Conservation (phyloP, 2,888 invertebrate species). For the Parnassius apollo region DNA sequence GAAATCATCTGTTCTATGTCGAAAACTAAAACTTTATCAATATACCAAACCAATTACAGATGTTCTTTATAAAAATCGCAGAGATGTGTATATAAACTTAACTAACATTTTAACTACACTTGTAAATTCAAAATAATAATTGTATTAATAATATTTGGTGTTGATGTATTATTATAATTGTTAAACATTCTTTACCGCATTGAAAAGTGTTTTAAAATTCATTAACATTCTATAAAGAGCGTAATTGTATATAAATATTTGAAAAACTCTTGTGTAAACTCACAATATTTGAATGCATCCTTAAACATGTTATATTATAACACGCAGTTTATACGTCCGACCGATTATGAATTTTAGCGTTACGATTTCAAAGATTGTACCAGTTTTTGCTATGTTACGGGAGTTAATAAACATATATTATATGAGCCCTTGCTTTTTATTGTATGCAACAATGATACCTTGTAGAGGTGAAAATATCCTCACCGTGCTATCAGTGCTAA, state of each 20-base stretch:
- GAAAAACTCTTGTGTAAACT: too few species aligned
- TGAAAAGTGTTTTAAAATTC: not conserved
- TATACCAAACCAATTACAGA: constrained; percentile 2
- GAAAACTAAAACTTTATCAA: constrained; percentile 6
- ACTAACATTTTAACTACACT: not conserved
- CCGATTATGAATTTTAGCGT: constrained; percentile 24
- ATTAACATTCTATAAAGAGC: too few species aligned
- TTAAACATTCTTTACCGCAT: not conserved
- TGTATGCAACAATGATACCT: constrained; percentile 9
- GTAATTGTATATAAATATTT: too few species aligned
- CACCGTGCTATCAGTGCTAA: too few species aligned
- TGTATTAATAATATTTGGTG: constrained; percentile 1
- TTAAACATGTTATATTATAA: not conserved
- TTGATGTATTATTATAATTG: not conserved
- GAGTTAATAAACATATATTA: constrained; percentile 43
- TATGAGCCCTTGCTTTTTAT: constrained; percentile 32
- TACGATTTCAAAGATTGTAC: constrained; percentile 24
- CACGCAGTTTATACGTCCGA: constrained; percentile 18
- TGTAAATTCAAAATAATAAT: not conserved
- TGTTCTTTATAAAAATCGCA: constrained; percentile 2
- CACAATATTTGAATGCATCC: too few species aligned
- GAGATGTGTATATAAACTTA: not conserved
- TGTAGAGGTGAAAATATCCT: too few species aligned
- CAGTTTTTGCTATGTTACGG: constrained; percentile 43
- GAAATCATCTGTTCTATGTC: constrained; percentile 30